Conservation (phyloP, 2,113 vertebrate species). For the Platichthys stellatus region DNA sequence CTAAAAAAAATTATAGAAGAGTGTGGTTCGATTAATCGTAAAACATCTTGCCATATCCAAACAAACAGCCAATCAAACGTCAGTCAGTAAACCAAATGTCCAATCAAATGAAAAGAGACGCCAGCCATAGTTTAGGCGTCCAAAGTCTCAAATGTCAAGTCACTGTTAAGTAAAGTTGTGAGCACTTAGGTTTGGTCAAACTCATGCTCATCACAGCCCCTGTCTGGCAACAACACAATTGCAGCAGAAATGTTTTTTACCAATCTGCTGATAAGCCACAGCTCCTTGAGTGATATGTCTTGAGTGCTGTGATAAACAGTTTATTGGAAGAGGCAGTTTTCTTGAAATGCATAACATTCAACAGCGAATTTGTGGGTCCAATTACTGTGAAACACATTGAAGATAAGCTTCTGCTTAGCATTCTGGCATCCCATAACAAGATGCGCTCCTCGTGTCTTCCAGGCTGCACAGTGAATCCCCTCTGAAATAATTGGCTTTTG, state of each 20-base stretch:
- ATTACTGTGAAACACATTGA: constrained; percentile 44
- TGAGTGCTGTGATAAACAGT: constrained; percentile 40
- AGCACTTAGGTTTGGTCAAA: too few species aligned
- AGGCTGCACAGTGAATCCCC: constrained; percentile 12
- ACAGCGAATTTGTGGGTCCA: constrained; percentile 26
- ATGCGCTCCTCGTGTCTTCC: constrained; percentile 45
- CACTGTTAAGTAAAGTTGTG: too few species aligned
- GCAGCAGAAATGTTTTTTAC: too few species aligned
- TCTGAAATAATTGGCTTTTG: constrained; percentile 61
- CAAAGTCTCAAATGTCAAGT: too few species aligned
- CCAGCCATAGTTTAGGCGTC: too few species aligned
- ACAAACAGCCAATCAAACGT: too few species aligned
- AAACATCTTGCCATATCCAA: too few species aligned
- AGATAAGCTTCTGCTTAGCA: constrained; percentile 46
- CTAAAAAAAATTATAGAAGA: too few species aligned
- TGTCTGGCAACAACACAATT: too few species aligned
- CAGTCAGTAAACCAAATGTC: background rate
- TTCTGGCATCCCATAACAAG: constrained; percentile 32
- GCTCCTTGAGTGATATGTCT: constrained; percentile 34
- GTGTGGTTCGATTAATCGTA: too few species aligned
- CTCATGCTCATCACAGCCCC: too few species aligned
- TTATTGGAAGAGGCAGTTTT: constrained; percentile 32
- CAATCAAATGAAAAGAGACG: too few species aligned
- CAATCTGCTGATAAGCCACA: constrained; percentile 45
- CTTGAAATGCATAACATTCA: constrained; percentile 33